phyloP scores from a whole-genome alignment of 2,888 invertebrate species.

The Acronicta leporina region DNA sequence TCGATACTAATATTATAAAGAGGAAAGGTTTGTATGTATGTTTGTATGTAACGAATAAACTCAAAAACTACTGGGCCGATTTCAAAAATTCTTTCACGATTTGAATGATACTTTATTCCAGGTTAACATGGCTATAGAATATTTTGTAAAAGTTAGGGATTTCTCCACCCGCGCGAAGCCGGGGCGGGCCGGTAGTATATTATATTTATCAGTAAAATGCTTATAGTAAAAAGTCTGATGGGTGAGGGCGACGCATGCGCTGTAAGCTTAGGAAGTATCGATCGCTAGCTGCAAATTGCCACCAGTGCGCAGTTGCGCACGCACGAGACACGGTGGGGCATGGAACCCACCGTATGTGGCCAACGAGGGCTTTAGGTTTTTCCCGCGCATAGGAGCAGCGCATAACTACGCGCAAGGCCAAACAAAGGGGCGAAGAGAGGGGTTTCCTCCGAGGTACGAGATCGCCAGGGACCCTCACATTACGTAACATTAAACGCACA shows the following conservation, averaged over 20 bases:
- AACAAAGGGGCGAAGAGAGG: constrained; percentile 65
- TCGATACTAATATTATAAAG: too few species aligned
- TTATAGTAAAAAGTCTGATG: constrained; percentile 54
- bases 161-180: too few species aligned
- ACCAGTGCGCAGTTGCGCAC: constrained; percentile 51
- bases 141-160: too few species aligned
- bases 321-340: constrained; percentile 19
- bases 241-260: constrained; percentile 60
- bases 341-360: constrained; percentile 8
- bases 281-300: constrained; percentile 44
- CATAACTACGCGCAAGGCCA: constrained; percentile 60
- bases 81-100: too few species aligned
- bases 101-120: too few species aligned
- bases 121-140: too few species aligned
- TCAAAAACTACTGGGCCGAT: too few species aligned
- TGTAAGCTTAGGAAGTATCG: constrained; percentile 52
- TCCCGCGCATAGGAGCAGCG: constrained; percentile 58
- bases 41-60: too few species aligned
- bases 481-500: constrained; percentile 88
- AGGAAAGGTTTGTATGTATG: too few species aligned
- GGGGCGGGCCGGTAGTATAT: too few species aligned
- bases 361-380: constrained; percentile 46
- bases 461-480: constrained; percentile 81
- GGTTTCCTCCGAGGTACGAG: constrained; percentile 65
- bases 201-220: constrained; percentile 66